phyloP scores from a whole-genome alignment of 2,113 vertebrate genomes.

The Clarias gariepinus region DNA sequence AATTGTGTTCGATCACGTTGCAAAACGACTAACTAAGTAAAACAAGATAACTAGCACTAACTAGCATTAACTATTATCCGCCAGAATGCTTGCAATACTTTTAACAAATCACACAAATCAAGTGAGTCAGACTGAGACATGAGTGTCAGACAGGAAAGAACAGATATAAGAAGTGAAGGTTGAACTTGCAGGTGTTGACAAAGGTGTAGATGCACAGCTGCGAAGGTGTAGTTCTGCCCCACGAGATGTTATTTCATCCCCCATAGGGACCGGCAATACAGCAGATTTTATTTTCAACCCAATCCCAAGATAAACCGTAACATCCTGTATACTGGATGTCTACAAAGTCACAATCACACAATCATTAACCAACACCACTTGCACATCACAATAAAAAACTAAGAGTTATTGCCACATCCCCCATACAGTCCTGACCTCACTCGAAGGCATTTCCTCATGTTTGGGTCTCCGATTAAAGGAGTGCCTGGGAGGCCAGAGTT shows the following conservation, averaged over 20 bases:
- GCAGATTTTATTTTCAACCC: slow-evolving; percentile 1
- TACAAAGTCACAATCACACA: not conserved
- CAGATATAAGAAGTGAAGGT: not conserved
- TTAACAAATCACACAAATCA: not conserved
- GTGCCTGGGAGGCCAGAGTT: no score
- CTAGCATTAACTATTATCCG: not conserved
- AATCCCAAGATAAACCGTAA: not conserved
- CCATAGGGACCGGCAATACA: not conserved
- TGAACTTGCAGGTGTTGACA: slow-evolving; percentile 31
- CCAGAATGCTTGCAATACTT: not conserved
- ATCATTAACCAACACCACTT: no score
- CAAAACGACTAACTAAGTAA: not conserved
- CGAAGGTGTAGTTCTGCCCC: slow-evolving; percentile 40
- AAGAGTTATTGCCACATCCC: no score
- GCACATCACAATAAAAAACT: no score
- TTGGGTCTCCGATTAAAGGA: no score
- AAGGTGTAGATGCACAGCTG: slow-evolving; percentile 46
- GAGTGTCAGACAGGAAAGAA: slow-evolving; percentile 22
- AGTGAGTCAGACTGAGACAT: not conserved
- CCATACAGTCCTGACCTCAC: no score
- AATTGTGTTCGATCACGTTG: not conserved
- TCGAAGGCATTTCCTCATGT: no score
- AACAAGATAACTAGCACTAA: not conserved
- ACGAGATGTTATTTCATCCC: slow-evolving; percentile 25
- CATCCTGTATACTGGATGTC: not conserved